A percentile compares a stretch with the other conserved stretches of the same genome.
Evolutionary conservation across 1,140 invertebrate genomes (phyloP).

Genomic region (Octopus bimaculoides): DNA sequence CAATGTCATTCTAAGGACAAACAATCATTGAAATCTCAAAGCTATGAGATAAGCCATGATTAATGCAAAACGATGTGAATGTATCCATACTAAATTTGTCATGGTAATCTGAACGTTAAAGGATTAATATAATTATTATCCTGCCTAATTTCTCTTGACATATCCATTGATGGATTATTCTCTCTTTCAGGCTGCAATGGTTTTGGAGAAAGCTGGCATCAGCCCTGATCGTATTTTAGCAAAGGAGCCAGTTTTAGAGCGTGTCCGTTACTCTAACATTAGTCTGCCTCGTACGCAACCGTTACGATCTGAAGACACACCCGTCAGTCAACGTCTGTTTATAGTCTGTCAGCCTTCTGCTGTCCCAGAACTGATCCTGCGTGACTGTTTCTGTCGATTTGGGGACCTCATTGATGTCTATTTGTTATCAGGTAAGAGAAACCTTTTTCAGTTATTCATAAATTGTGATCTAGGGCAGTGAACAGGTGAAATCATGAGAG

Average conservation of each 20-base stretch:
- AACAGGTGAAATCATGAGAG: too few species aligned
- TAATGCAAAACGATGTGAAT: too few species aligned
- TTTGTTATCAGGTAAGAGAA: constrained; percentile 70
- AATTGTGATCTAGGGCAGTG: neutral
- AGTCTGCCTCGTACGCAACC: constrained; percentile 71
- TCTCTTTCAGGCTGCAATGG: constrained; percentile 39
- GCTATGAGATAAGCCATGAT: too few species aligned
- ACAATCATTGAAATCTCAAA: too few species aligned
- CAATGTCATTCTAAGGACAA: too few species aligned
- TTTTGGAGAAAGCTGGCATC: constrained; percentile 50
- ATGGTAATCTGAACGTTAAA: too few species aligned
- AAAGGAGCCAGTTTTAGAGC: constrained; percentile 46
- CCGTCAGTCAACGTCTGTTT: constrained; percentile 65
- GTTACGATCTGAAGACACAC: constrained; percentile 70
- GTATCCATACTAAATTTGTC: too few species aligned
- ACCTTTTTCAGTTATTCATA: neutral
- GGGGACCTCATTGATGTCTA: constrained; percentile 91
- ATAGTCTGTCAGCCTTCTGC: constrained; percentile 68
- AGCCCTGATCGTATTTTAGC: constrained; percentile 38
- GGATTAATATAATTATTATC: too few species aligned
- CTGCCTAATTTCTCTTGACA: too few species aligned
- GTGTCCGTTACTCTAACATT: constrained; percentile 63
- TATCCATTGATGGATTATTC: neutral
- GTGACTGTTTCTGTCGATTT: constrained; percentile 87
- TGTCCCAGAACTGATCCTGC: constrained; percentile 75